phyloP scores from a whole-genome alignment of 2,888 invertebrate species.

The Anthrax anthrax region DNA sequence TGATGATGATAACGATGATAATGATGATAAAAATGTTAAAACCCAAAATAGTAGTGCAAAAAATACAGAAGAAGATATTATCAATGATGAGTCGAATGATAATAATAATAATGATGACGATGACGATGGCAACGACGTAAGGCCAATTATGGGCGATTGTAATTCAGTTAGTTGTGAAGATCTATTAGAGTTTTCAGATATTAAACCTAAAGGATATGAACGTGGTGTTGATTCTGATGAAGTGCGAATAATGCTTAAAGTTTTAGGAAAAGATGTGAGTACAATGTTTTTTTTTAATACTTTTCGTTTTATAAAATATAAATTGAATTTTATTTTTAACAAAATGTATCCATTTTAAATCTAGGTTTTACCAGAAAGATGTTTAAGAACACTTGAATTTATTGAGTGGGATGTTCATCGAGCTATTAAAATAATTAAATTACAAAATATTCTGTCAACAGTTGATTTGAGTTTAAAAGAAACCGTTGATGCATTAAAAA shows the following conservation, averaged over 20 bases:
- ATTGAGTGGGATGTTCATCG: conserved; percentile 80
- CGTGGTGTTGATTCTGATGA: conserved; percentile 81
- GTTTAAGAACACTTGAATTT: conserved; percentile 64
- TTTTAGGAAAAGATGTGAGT: conserved; percentile 56
- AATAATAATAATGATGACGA: conserved; percentile 9
- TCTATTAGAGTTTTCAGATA: conserved; percentile 72
- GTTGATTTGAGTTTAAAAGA: conserved; percentile 23
- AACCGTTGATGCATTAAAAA: conserved; percentile 26
- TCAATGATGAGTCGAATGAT: neutral
- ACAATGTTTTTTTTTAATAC: no score
- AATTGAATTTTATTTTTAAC: neutral
- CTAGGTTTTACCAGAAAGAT: conserved; percentile 57
- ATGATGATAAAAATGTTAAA: neutral
- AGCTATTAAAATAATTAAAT: conserved; percentile 55
- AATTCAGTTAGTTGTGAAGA: conserved; percentile 88
- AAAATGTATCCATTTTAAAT: conserved; percentile 13
- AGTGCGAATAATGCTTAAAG: conserved; percentile 82
- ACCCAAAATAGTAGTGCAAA: neutral
- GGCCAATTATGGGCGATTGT: conserved; percentile 33
- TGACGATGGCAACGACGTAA: conserved; percentile 19
- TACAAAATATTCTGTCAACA: conserved; percentile 28
- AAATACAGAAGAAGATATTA: neutral
- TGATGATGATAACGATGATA: conserved; percentile 20
- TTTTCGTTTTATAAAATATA: neutral
- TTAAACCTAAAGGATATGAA: conserved; percentile 67